Conservation (phyloP, 2,888 invertebrate genomes). For the Leptopilina drosophilae region DNA sequence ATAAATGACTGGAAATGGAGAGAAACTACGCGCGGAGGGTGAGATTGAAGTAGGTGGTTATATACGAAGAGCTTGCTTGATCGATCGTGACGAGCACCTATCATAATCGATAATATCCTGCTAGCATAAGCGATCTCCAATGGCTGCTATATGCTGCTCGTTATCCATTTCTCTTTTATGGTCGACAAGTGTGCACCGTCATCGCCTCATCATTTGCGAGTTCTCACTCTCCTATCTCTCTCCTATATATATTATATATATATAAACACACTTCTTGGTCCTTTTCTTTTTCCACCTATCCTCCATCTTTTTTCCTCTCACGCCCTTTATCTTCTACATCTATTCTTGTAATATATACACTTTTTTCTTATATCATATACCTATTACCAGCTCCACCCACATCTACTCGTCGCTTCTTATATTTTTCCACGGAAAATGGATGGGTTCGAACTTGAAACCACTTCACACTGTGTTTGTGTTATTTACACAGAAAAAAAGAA, state of each 20-base stretch:
- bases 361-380: slow-evolving; percentile 22
- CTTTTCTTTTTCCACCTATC: slow-evolving; percentile 34
- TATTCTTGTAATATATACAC: slow-evolving; percentile 46
- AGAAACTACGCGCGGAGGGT: slow-evolving; percentile 10
- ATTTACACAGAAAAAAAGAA: no score
- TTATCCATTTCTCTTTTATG: slow-evolving; percentile 64
- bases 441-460: slow-evolving; percentile 11
- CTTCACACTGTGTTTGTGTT: slow-evolving; percentile 15
- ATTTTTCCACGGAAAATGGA: slow-evolving; percentile 60
- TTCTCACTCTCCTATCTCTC: slow-evolving; percentile 54
- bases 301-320: slow-evolving; percentile 27
- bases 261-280: no score
- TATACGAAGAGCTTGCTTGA: slow-evolving; percentile 48
- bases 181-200: slow-evolving; percentile 67
- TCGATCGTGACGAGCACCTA: slow-evolving; percentile 65
- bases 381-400: slow-evolving; percentile 56
- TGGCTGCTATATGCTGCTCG: slow-evolving; percentile 58
- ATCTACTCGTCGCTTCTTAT: slow-evolving; percentile 57
- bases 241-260: background rate
- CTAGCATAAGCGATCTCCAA: slow-evolving; percentile 58
- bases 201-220: slow-evolving; percentile 70
- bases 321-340: slow-evolving; percentile 47
- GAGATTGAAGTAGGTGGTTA: slow-evolving; percentile 27
- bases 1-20: slow-evolving; percentile 16
- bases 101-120: slow-evolving; percentile 68